Base-by-base conservation (phyloP, 2,888 invertebrate species). In the Gandaritis pyraliata region DNA sequence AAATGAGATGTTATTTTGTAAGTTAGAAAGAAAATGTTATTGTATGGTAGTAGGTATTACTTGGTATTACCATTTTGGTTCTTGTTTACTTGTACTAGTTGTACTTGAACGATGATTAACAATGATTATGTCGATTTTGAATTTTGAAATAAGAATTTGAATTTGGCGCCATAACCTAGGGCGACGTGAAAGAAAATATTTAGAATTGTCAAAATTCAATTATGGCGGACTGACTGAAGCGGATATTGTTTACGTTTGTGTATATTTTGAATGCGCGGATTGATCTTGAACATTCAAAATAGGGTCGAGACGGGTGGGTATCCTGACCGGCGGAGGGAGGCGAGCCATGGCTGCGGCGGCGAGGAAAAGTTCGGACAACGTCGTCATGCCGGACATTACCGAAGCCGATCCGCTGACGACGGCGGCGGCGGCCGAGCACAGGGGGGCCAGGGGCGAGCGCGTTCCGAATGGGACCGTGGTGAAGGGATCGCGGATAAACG, bases 381-480 rank as follows among this genome's bases (percentile, higher is more conserved):
- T 94, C 94, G 94, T 94, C 87, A 93, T 94, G 90, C 94, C 94
- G 94, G 94, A 94, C 94, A 94, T 94, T 92, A 93, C 94, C 94
- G 94, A 89, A 76, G 73, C 84, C 89, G 94, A 94, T 92, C 93
- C 94, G 76, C 90, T 94, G 78, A 78, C 89, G 92, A 93, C 92
- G 86, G 90, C 92, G 92, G 93, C 92, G 86, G 91, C 92, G 92
- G 92, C 90, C 85, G 94, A 94, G 88, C 93, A 93, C 92, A 93
- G 93, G 81, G 82, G 93, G 82, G 82, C 86, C 88, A 93, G 91
- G 78, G 88, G 82, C 69, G 72, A 91, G 78, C 89, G 82, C 70
- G 71, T 88, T 83, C 90, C 91, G 86, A 90, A 88, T 85, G 90
- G 88, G 70, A 74, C 85, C 65, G 89, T 85, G 66, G 75, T 86